Base-by-base conservation (phyloP, 2,113 vertebrate genomes). In the Dissostichus mawsoni region DNA sequence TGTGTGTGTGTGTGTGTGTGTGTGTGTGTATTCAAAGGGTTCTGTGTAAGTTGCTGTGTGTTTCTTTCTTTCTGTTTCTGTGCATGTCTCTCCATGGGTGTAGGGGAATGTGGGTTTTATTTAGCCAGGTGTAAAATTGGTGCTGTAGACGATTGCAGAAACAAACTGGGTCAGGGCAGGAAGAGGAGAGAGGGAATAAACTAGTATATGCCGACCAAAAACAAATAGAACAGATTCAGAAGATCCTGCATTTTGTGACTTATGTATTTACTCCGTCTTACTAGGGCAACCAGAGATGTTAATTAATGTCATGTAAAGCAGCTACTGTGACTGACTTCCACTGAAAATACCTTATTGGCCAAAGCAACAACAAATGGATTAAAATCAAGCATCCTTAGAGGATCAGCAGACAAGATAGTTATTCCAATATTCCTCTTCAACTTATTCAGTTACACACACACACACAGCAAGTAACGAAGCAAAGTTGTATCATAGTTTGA, bases 121-220 rank as follows among this genome's bases (percentile, higher is more conserved):
- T 75, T 81, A 82, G 66, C 80, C 83, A 90, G 82, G 92, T 90
- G 86, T 87, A 88, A 88, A 87, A 87, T 84, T 87, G 84, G 63
- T 79, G 81, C 79, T 86, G 65, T 80, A 68, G 76, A 87, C 78
- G 82, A 82, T 56, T 88, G 74, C 80, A 72, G 69, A 88, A 68
- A 79, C 72, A 83, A 92, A 91, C 83, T 93, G 76, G 89, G 93
- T 89, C 89, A 93, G 73, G 58, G 41, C 57, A 65, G 29, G 12
- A 83, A 88, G 62, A 72, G 52, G 23, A 83, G 48, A 23, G 33
- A 76, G 44, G 75, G 45, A 69, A 75, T 57, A 70, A 75, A 85
- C 17, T 53, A 62, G 62, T 47, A 53, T 66, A 76, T n/a, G 8
- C 25, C 33, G 57, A 70, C 41, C 8, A 14, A 23, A 59, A 69